Conservation (phyloP, 2,113 vertebrate genomes). For the Saimiri boliviensis region DNA sequence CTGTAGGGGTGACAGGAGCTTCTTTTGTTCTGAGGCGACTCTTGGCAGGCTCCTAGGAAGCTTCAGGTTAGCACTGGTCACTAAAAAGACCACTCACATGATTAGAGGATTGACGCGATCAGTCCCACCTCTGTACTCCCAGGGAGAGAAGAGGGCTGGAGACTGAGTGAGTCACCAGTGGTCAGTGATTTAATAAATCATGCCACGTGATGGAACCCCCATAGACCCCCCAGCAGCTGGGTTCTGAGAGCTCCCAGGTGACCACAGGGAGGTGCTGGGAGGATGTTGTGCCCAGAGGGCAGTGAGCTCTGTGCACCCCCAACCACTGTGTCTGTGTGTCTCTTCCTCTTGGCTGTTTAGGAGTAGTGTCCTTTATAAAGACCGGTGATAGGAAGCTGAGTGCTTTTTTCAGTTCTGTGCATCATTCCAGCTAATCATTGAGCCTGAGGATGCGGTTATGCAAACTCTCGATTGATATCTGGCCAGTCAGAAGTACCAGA, state of each 20-base stretch:
- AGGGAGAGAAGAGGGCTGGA: background rate
- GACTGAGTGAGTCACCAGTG: background rate
- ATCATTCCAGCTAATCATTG: background rate
- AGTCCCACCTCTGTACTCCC: background rate
- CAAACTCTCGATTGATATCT: background rate
- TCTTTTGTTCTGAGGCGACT: background rate
- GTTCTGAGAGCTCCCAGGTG: background rate
- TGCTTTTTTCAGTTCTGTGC: background rate
- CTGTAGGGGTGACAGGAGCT: background rate
- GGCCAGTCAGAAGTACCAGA: background rate
- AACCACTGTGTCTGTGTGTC: background rate
- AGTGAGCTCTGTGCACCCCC: background rate
- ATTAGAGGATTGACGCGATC: background rate
- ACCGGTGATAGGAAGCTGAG: background rate
- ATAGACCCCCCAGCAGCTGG: background rate
- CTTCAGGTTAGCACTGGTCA: background rate
- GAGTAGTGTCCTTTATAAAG: background rate
- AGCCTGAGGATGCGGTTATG: too few species aligned
- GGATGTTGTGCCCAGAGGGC: background rate
- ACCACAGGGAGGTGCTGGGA: background rate
- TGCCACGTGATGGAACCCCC: background rate
- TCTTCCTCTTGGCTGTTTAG: too few species aligned
- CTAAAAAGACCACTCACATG: background rate
- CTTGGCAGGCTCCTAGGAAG: background rate
- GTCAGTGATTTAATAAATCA: background rate